Evolutionary conservation across 2,113 vertebrate species (phyloP).

Genomic region (Oncorhynchus gorbuscha): DNA sequence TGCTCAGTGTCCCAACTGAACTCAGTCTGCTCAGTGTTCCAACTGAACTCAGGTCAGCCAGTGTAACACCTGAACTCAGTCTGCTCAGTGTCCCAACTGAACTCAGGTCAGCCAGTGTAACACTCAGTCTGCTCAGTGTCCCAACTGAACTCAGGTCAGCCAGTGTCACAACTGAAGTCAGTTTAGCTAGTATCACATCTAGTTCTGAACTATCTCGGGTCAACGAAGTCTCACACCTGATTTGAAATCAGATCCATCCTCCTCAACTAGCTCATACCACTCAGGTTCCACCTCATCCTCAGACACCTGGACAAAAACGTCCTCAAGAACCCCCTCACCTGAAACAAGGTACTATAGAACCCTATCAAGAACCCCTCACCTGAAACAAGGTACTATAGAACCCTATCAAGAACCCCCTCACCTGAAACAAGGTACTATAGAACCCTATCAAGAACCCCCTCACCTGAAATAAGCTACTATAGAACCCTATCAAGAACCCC

Average conservation of each 20-base stretch:
- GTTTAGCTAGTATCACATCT: neutral
- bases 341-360: slow-evolving; percentile 9
- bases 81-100: too few species aligned
- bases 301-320: slow-evolving; percentile 33
- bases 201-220: too few species aligned
- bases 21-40: too few species aligned
- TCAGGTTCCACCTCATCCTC: slow-evolving; percentile 11
- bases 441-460: slow-evolving; percentile 12
- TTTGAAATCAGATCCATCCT: neutral
- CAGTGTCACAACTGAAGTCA: neutral
- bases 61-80: too few species aligned
- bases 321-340: slow-evolving; percentile 26
- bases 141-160: neutral
- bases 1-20: too few species aligned
- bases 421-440: slow-evolving; percentile 9
- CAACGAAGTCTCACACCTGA: too few species aligned
- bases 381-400: slow-evolving; percentile 15
- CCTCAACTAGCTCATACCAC: slow-evolving; percentile 32
- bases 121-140: too few species aligned
- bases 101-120: too few species aligned
- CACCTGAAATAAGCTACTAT: slow-evolving; percentile 32
- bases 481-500: neutral
- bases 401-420: slow-evolving; percentile 6
- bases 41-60: too few species aligned
- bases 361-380: slow-evolving; percentile 31